Evolutionary conservation across 1,140 invertebrate genomes (phyloP), one percentile per base, ranked within the genome.

Genomic region (Carposina sasakii): DNA sequence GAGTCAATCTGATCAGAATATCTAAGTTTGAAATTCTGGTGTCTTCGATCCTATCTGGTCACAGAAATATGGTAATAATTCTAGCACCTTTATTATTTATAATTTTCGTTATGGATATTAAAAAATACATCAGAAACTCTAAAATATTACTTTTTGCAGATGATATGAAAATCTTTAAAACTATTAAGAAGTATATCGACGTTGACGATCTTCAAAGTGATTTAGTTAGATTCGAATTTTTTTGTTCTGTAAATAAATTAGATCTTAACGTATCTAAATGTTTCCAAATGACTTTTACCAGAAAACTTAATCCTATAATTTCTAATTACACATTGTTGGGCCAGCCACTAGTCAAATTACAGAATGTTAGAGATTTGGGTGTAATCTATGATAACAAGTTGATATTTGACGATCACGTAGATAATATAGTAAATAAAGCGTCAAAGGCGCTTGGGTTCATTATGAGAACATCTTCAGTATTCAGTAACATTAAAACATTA

Each of bases 121-220:
- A 15, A n/a, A 3, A 2, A 10, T 41, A 26, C 21, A 41, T 49
- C 20, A 1, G 8, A 9, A n/a, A 53, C 48, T 26, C 26, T n/a
- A 47, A 53, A n/a, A 26, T 47, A 10, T 20, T 52, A 13, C n/a
- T 52, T 8, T 52, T 46, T 28, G 43, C 50, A 17, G 50, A 52
- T 41, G 50, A 52, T 21, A 23, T 52, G 15, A 52, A 52, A 24
- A 47, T 52, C 5, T 47, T 41, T 33, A 41, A 31, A 44, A 2
- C 6, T 0, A 22, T 52, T 0, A 39, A 47, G 1, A 15, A 8
- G 19, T 17, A 2, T 24, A 6, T 19, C 13, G 44, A 47, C 33
- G 33, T 17, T n/a, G 9, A 16, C 13, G 13, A 22, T 21, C 16
- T 40, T 2, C 37, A 40, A 40, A 21, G 12, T 4, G 34, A 37